phyloP scores from a whole-genome alignment of 2,888 invertebrate species.

The Tetranychus truncatus region DNA sequence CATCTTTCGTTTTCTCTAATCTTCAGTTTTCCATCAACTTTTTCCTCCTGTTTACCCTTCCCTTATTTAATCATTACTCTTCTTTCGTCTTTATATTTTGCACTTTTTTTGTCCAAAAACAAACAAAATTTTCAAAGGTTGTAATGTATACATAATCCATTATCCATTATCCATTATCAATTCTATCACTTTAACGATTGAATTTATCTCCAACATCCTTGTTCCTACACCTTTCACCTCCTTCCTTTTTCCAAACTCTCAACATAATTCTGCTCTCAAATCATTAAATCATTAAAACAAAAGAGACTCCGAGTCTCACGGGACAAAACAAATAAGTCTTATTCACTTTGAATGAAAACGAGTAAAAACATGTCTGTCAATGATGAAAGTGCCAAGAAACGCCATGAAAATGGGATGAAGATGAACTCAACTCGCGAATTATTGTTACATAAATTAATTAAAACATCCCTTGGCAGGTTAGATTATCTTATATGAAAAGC shows the following conservation, averaged over 20 bases:
- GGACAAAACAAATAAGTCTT: neutral
- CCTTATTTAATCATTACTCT: neutral
- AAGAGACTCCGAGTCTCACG: neutral
- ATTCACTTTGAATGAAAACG: neutral
- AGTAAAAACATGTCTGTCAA: neutral
- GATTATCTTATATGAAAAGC: too few relatives aligned
- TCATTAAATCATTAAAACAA: neutral
- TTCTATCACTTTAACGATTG: neutral
- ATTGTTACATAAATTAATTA: too few relatives aligned
- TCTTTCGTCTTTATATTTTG: neutral
- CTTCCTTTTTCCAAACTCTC: neutral
- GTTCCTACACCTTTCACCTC: neutral
- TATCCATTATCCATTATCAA: neutral
- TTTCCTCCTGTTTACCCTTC: neutral
- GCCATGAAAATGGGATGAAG: neutral
- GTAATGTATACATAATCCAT: constrained; percentile 1
- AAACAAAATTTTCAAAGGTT: neutral
- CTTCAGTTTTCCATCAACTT: neutral
- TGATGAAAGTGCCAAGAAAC: neutral
- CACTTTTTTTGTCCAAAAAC: neutral
- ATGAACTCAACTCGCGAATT: neutral
- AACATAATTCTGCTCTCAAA: neutral
- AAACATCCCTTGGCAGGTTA: too few relatives aligned
- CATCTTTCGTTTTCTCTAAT: neutral
- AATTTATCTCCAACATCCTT: neutral